Conservation (phyloP, 2,113 vertebrate genomes). For the Chaetorhynchus papuensis region DNA sequence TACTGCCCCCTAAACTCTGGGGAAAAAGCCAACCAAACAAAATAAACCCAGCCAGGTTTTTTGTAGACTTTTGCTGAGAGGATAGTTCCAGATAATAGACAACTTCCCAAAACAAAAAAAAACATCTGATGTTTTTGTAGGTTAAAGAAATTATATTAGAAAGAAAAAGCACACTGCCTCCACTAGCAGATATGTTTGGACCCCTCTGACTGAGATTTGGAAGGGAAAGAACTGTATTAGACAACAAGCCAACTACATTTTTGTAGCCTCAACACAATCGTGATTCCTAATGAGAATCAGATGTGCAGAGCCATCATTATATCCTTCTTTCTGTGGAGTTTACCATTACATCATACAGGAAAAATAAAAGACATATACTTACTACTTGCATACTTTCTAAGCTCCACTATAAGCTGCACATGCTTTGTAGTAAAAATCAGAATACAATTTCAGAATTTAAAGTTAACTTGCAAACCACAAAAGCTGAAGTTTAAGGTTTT, state of each 20-base stretch:
- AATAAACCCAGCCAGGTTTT: not conserved
- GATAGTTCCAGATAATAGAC: not conserved
- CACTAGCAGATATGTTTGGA: not conserved
- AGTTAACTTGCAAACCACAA: not conserved
- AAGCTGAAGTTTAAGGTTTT: not conserved
- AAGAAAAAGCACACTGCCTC: not conserved
- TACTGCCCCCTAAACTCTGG: not conserved
- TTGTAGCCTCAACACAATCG: constrained; percentile 17
- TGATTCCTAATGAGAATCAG: constrained; percentile 31
- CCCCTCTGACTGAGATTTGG: not conserved
- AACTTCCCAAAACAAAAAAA: not conserved
- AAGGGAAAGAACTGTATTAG: not conserved
- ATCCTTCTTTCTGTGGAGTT: not conserved
- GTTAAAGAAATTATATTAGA: not conserved
- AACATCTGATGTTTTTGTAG: rapidly evolving
- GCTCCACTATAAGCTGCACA: not conserved
- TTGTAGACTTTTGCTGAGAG: not conserved
- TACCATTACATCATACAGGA: not conserved
- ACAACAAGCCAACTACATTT: not conserved
- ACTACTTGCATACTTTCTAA: not conserved
- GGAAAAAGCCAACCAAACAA: not conserved
- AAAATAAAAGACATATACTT: not conserved
- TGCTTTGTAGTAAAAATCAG: not conserved
- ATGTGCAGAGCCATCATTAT: constrained; percentile 37
- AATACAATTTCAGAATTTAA: not conserved